These are phyloP conservation scores for Calephelis virginiensis DNA, from an alignment of 1,140 invertebrate genomes.

Conservation along the genomic window DNA sequence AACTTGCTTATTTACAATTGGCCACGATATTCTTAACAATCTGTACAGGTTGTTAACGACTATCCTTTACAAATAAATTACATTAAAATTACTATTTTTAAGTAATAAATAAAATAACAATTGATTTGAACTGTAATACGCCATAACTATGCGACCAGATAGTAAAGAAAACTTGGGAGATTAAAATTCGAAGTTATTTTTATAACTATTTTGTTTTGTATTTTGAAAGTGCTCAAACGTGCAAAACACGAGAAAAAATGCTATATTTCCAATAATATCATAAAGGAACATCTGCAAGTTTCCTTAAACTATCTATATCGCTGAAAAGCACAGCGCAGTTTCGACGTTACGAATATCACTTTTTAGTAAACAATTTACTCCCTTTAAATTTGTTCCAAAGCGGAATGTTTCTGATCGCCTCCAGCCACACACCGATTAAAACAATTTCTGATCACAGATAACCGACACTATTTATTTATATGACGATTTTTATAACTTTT, in stretches of 20 bases:
- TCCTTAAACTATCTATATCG: neutral
- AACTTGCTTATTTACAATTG: constrained; percentile 1
- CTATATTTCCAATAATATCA: no score
- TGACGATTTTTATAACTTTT: no score
- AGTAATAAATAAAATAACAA: constrained; percentile 72
- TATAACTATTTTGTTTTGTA: no score
- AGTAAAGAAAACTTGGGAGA: neutral
- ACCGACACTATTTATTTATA: neutral
- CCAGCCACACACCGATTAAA: neutral
- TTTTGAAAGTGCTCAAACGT: no score
- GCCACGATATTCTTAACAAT: constrained; percentile 25
- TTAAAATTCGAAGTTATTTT: no score
- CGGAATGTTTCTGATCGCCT: constrained; percentile 14
- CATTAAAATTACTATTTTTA: constrained; percentile 64
- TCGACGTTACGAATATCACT: neutral
- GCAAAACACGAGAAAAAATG: no score
- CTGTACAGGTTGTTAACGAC: constrained; percentile 45
- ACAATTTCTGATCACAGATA: neutral
- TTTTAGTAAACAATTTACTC: neutral
- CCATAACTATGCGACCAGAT: neutral
- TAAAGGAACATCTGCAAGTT: neutral
- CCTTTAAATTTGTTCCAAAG: neutral
- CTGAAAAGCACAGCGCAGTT: neutral
- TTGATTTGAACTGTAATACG: constrained; percentile 46
- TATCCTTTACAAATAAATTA: constrained; percentile 72